Percentiles rank a stretch among this genome's conserved stretches.
These are phyloP conservation scores for Smithornis capensis DNA, from an alignment of 2,113 vertebrate genomes.

Conservation along the genomic window DNA sequence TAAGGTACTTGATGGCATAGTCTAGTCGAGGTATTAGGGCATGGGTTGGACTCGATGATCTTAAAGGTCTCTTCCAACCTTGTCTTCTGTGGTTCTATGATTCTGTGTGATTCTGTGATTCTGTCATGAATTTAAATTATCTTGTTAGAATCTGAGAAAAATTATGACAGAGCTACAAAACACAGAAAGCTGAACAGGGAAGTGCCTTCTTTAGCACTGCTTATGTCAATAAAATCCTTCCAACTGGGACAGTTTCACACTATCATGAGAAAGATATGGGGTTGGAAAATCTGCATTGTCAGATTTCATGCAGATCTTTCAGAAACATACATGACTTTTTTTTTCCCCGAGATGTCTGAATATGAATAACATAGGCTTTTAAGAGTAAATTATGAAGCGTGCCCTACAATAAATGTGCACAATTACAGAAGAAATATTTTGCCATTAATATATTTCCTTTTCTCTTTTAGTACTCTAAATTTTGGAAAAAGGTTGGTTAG, in stretches of 20 bases:
- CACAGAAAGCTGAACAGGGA: background rate
- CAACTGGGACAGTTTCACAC: background rate
- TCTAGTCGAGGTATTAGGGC: no score
- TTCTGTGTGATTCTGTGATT: no score
- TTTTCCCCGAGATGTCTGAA: background rate
- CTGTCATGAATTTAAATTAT: no score
- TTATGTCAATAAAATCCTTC: background rate
- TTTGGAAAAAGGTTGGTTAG: background rate
- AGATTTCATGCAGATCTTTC: background rate
- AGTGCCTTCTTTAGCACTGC: background rate
- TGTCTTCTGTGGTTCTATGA: no score
- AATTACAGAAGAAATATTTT: background rate
- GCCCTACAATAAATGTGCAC: background rate
- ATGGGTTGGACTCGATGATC: no score
- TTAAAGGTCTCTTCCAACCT: no score
- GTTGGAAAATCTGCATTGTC: background rate
- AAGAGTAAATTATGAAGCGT: background rate
- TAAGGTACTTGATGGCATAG: no score
- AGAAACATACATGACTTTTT: background rate
- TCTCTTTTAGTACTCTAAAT: background rate
- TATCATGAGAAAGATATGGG: background rate
- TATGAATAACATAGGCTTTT: background rate
- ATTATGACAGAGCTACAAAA: background rate
- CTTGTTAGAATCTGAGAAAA: background rate
- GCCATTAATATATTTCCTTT: background rate